Percentiles rank a stretch among this genome's conserved stretches.
Conservation (phyloP, 1,140 invertebrate species). For the Wasmannia auropunctata region DNA sequence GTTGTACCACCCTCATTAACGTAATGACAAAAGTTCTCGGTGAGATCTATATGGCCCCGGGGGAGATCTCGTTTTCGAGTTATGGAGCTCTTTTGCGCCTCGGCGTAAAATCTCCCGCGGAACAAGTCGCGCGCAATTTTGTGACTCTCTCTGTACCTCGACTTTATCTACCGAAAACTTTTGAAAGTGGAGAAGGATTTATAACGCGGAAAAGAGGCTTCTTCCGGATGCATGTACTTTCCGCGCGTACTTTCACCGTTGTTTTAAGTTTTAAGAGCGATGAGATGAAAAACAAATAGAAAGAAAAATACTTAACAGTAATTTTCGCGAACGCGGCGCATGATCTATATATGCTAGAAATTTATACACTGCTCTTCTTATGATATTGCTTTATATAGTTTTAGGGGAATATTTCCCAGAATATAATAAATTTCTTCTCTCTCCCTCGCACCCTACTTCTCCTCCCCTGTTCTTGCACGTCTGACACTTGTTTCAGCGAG, state of each 20-base stretch:
- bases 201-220: not conserved
- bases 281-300: not conserved
- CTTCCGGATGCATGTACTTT: not conserved
- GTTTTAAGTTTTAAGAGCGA: not conserved
- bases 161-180: slow-evolving; percentile 20
- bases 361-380: not conserved
- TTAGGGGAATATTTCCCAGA: not conserved
- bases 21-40: slow-evolving; percentile 6
- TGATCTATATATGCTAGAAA: not conserved
- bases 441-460: too few relatives aligned
- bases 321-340: not conserved
- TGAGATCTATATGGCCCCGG: not conserved
- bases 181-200: not conserved
- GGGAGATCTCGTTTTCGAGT: not conserved
- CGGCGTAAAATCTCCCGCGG: not conserved
- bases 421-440: not conserved
- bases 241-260: not conserved
- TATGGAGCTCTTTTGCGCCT: not conserved
- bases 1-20: not conserved
- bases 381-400: not conserved
- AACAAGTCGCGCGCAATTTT: slow-evolving; percentile 9
- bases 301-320: not conserved
- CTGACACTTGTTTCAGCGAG: not conserved
- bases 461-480: not conserved
- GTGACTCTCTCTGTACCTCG: not conserved